Base-by-base conservation (phyloP, 1,140 invertebrate genomes). In the Dinoponera quadriceps region DNA sequence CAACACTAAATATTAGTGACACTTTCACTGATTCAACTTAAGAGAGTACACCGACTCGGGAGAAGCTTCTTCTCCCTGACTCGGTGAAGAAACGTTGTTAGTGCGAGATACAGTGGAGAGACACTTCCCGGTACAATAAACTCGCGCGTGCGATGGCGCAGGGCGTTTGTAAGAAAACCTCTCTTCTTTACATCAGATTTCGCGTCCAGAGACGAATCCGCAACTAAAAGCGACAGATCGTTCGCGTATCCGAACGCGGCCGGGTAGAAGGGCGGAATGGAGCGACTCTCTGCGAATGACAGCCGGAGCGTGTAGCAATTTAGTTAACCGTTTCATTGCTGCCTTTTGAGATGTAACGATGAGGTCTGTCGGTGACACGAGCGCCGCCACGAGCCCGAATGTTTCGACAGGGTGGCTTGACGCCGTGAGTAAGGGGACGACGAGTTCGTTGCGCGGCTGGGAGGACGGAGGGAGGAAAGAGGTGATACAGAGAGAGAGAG, bases 271-370 rank as follows among this genome's bases (percentile, higher is more conserved):
- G 69, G 55, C 27, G 54, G 66, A 66, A 54, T 62, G 57, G 49
- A 68, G 77, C 20, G 51, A 20, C 60, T 18, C 49, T 49, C 93
- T 93, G 92, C 54, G 75, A 90, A 63, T 92, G 93, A 93, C 92
- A 92, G 92, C 88, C 62, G 85, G 85, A 86, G 91, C 68, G 75
- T 93, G 91, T 91, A 91, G 90, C 91, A 92, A 93, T 92, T 92
- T 92, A 92, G 92, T 92, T 93, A 93, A 93, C 91, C 91, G 90
- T 93, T 92, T 93, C 92, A 93, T 93, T 91, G 92, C 90, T 92
- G 89, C 91, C 88, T 93, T 93, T 93, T 88, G 90, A 93, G 93
- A 92, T 90, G 91, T 93, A 93, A 93, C 92, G 92, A 93, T 90
- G 88, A 80, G 90, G 90, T 69, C 90, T 93, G 92, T 74, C 84